Evolutionary conservation across 2,888 invertebrate species (phyloP).

Genomic region (Metalampra italica): DNA sequence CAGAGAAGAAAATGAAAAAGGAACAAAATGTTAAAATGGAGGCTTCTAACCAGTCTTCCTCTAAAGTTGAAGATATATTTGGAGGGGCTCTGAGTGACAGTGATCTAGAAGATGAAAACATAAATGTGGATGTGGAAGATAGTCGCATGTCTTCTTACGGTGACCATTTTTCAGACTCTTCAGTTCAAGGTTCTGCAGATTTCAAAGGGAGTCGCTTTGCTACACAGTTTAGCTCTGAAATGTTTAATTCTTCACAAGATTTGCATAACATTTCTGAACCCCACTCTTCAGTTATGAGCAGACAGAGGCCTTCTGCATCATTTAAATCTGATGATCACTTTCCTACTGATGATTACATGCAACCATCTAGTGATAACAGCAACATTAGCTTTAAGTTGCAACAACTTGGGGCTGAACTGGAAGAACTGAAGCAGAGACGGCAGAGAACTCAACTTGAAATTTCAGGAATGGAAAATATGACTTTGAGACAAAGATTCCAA

Average conservation of each 20-base stretch:
- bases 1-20: conserved; percentile 25
- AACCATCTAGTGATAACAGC: conserved; percentile 28
- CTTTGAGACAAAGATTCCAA: conserved; percentile 87
- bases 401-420: conserved; percentile 82
- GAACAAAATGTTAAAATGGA: conserved; percentile 23
- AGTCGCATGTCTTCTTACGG: conserved; percentile 84
- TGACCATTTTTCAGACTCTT: conserved; percentile 80
- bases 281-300: conserved; percentile 5
- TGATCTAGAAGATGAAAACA: conserved; percentile 84
- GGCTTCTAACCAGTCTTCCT: conserved; percentile 18
- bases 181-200: conserved; percentile 28
- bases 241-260: conserved; percentile 24
- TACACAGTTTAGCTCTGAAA: conserved; percentile 35
- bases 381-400: conserved; percentile 78
- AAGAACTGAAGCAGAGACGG: conserved; percentile 82
- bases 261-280: conserved; percentile 12
- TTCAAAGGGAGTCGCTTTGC: conserved; percentile 24
- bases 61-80: conserved; percentile 83
- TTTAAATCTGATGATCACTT: conserved; percentile 10
- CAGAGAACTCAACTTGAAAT: conserved; percentile 87
- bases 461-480: conserved; percentile 87
- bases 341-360: conserved; percentile 14
- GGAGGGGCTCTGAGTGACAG: conserved; percentile 93
- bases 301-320: conserved; percentile 2
- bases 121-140: conserved; percentile 87